Base-by-base conservation (phyloP, 2,113 vertebrate species). In the Ailuropoda melanoleuca region DNA sequence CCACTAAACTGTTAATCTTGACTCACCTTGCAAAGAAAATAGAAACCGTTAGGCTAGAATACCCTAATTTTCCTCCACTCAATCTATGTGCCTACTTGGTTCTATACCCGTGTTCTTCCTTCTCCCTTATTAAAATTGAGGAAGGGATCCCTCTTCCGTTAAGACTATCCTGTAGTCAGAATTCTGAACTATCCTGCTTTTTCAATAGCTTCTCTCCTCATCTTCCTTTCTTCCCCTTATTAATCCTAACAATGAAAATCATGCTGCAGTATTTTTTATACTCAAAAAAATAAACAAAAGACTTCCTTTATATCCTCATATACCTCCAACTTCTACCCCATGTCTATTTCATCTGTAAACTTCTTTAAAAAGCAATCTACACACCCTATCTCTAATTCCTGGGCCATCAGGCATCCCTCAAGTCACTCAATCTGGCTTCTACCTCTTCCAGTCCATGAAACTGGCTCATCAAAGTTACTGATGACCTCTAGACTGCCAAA, bases 231-330 rank as follows among this genome's bases (percentile, higher is more conserved):
- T 89, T 90, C 37, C 37, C 31, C 77, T 96, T 70, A 62, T 29
- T 53, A 91, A 77, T 55, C 1, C 34, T 72, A 90, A 55, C 48
- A 95, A 95, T 31, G 91, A 91, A 82, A 93, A 92, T 81, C 18
- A 95, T 34, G 55, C 26, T 60, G 37, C 43, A 43, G 29, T 53
- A 82, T 19, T 89, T 85, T 58, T 81, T 68, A 68, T 17, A 75
- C 13, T 81, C 26, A 93, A 77, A 70, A 91, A 78, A 62, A 37
- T 1, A 50, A 43, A 43, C 26, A 37, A 70, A 78, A 55, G 17
- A 19, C 11, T 75, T 81, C 64, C 19, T 90, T 93, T 83, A 91
- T 23, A 81, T 68, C 10, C 13, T 78, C 58, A 70, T 50, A 48
- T 11, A 48, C n/a, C 12, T 43, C 34, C 26, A 80, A 24, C 24